Conservation (phyloP, 2,888 invertebrate genomes). For the Cryptocheilus praepositus region DNA sequence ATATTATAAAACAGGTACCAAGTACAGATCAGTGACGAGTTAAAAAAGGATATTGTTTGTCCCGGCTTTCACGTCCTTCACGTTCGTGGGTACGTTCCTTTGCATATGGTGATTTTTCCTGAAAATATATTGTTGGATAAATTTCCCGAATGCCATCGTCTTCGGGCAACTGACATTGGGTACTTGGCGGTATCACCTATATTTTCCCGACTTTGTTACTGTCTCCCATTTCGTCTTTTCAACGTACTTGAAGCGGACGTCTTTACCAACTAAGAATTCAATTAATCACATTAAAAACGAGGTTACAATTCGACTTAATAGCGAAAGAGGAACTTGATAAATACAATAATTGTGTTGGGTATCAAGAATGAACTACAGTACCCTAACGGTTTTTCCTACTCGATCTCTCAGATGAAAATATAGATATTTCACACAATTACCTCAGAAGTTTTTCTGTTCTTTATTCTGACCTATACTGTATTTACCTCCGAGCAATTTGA, state of each 20-base stretch:
- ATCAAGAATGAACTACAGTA: too few species aligned
- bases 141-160: slow-evolving; percentile 37
- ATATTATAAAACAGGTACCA: too few species aligned
- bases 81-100: slow-evolving; percentile 85
- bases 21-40: slow-evolving; percentile 1
- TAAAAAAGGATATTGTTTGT: slow-evolving; percentile 90
- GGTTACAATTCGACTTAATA: slow-evolving; percentile 24
- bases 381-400: too few species aligned
- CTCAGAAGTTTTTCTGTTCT: too few species aligned
- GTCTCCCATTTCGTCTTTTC: slow-evolving; percentile 68
- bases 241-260: slow-evolving; percentile 65
- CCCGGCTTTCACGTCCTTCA: slow-evolving; percentile 83
- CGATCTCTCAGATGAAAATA: too few species aligned
- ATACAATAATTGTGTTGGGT: neutral
- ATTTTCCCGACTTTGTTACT: slow-evolving; percentile 63
- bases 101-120: slow-evolving; percentile 88
- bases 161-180: slow-evolving; percentile 49
- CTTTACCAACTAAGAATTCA: slow-evolving; percentile 67
- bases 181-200: slow-evolving; percentile 65
- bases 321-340: slow-evolving; percentile 2
- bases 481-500: too few species aligned
- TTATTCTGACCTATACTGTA: too few species aligned
- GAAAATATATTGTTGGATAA: slow-evolving; percentile 65
- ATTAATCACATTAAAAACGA: slow-evolving; percentile 57
- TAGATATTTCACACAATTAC: too few species aligned